Conservation (phyloP, 2,113 vertebrate species). For the Mystacornis crossleyi region DNA sequence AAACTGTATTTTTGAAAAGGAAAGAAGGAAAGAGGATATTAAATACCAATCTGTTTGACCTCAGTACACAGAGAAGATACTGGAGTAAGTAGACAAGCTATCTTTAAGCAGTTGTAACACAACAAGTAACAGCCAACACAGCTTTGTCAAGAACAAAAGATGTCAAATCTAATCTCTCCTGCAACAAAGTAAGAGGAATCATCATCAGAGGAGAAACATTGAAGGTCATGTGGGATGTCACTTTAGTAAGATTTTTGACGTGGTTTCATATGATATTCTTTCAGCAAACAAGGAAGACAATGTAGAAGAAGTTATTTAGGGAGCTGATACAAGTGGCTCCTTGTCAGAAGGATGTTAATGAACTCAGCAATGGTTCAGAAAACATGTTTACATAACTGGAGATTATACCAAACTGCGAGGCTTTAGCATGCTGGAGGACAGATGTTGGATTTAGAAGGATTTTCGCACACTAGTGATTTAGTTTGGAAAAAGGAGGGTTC, state of each 20-base stretch:
- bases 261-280: background rate
- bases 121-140: background rate
- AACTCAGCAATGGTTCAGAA: background rate
- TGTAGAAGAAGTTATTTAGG: background rate
- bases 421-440: background rate
- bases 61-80: background rate
- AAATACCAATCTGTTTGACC: background rate
- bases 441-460: background rate
- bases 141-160: constrained; percentile 5
- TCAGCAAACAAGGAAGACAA: background rate
- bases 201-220: background rate
- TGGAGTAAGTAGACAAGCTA: background rate
- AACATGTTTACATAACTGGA: background rate
- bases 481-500: background rate
- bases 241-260: background rate
- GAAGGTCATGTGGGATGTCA: background rate
- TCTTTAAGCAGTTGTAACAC: background rate
- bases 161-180: background rate
- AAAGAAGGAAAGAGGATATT: background rate
- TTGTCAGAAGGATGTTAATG: background rate
- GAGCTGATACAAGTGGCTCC: accelerated
- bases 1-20: background rate
- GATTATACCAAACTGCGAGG: background rate
- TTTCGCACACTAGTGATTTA: background rate
- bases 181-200: background rate